Conservation (phyloP, 1,140 invertebrate species). For the Trinorchestia longiramus region DNA sequence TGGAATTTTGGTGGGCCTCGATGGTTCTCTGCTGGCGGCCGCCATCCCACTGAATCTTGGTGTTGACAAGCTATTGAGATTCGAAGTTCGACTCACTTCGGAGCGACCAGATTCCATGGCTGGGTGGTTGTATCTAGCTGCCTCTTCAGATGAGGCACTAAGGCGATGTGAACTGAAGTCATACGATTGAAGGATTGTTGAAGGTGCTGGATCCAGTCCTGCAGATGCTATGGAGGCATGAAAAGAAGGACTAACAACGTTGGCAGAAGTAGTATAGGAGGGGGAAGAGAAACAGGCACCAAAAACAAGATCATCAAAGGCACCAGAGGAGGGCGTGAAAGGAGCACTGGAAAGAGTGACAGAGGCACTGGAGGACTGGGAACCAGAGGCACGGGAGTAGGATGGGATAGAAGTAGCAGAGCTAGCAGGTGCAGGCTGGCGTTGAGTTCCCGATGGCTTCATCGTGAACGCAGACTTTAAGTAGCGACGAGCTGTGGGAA, state of each 20-base stretch:
- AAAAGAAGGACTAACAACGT: neutral
- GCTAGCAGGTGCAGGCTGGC: neutral
- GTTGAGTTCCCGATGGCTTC: neutral
- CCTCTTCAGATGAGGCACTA: neutral
- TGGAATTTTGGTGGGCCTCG: conserved; percentile 24
- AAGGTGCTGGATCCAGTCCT: neutral
- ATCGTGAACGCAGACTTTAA: neutral
- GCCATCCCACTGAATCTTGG: neutral
- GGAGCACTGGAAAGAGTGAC: conserved; percentile 13
- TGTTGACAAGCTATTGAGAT: neutral
- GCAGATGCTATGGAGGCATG: neutral
- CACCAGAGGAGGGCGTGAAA: conserved; percentile 27
- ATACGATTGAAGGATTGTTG: neutral
- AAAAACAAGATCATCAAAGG: neutral
- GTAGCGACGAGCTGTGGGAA: neutral
- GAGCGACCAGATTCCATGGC: neutral
- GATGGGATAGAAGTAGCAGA: neutral
- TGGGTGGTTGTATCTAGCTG: neutral
- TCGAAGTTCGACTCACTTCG: neutral
- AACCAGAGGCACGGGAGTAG: neutral
- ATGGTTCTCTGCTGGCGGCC: neutral
- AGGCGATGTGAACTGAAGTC: neutral
- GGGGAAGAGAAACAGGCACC: neutral
- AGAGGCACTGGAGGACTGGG: neutral
- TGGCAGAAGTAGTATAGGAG: neutral